Evolutionary conservation across 2,888 invertebrate genomes (phyloP).

Genomic region (Frankliniella intonsa): DNA sequence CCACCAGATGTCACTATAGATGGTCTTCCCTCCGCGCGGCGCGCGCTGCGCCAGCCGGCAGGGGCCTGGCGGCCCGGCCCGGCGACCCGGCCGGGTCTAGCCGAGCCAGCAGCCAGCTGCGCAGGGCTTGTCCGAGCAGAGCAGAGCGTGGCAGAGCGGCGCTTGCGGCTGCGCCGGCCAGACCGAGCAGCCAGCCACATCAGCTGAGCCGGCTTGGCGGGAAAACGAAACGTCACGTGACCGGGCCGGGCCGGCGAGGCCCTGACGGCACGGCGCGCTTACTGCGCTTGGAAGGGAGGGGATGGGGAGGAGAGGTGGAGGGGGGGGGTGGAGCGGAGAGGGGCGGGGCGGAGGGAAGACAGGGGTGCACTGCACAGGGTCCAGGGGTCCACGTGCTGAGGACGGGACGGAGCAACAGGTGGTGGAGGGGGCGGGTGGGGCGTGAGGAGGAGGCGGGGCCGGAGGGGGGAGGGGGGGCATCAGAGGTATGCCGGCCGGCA

Average conservation of each 20-base stretch:
- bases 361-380: neutral
- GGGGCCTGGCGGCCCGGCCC: neutral
- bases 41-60: neutral
- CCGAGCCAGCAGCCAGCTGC: neutral
- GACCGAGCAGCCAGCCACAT: constrained; percentile 10
- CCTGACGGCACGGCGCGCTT: constrained; percentile 24
- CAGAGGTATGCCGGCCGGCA: constrained; percentile 35
- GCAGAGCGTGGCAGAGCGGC: neutral
- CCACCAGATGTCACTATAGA: neutral
- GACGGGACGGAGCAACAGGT: neutral
- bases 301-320: constrained; percentile 30
- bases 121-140: neutral
- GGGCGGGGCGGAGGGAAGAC: constrained; percentile 21
- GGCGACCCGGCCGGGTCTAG: neutral
- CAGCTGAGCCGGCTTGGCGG: constrained; percentile 26
- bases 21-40: neutral
- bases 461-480: constrained; percentile 31
- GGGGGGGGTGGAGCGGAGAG: constrained; percentile 31
- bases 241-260: constrained; percentile 23
- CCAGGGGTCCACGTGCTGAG: constrained; percentile 16
- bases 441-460: constrained; percentile 12
- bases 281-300: constrained; percentile 28
- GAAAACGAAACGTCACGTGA: constrained; percentile 29
- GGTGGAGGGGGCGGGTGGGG: neutral
- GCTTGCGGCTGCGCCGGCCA: neutral